A percentile compares a stretch with the other conserved stretches of the same genome.
These are phyloP conservation scores for Halichoerus grypus DNA, from an alignment of 2,113 vertebrate genomes.

Conservation along the genomic window DNA sequence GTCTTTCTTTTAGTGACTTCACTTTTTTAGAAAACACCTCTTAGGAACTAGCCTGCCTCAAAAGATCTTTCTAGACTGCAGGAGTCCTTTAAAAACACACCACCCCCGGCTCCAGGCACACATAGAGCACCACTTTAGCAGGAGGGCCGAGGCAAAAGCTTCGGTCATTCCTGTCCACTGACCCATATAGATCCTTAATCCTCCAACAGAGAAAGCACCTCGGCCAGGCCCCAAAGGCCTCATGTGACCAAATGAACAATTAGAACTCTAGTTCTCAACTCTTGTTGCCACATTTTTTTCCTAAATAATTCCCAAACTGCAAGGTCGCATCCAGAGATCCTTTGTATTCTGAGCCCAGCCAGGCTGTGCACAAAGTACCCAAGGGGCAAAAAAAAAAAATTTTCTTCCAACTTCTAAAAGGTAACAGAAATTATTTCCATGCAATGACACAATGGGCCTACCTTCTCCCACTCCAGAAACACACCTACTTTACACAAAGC, in stretches of 20 bases:
- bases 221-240: background rate
- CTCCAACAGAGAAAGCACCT: conserved; percentile 30
- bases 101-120: background rate
- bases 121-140: background rate
- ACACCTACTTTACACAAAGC: background rate
- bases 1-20: background rate
- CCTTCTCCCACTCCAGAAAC: background rate
- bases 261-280: conserved; percentile 18
- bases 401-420: background rate
- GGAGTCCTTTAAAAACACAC: background rate
- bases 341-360: background rate
- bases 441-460: background rate
- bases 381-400: background rate
- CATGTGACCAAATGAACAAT: conserved; percentile 41
- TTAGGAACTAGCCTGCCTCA: background rate
- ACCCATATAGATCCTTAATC: conserved; percentile 44
- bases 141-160: background rate
- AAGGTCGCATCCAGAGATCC: background rate
- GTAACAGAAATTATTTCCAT: background rate
- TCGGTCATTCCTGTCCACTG: conserved; percentile 37
- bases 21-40: background rate
- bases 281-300: background rate
- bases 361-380: background rate
- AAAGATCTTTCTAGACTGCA: background rate
- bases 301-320: background rate